These are phyloP conservation scores for Alectoris magna DNA, from an alignment of 2,797 vertebrate genomes.

Conservation along the genomic window DNA sequence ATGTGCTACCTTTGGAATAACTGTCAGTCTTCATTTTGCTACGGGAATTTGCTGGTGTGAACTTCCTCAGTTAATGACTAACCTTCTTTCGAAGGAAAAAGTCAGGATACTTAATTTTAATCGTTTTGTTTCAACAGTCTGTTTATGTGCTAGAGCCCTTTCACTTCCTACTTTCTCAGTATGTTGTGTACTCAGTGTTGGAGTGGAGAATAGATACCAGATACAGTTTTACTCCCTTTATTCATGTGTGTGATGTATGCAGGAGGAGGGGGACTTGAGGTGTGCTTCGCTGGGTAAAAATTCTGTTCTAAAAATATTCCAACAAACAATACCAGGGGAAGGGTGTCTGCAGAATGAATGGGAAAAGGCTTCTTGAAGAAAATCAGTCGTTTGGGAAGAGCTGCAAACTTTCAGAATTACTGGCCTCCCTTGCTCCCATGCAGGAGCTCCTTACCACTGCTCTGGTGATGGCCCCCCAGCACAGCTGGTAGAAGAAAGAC, in stretches of 20 bases:
- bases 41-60: not conserved
- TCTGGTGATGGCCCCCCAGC: not conserved
- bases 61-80: not conserved
- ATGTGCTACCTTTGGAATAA: not conserved
- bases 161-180: not conserved
- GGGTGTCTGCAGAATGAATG: not conserved
- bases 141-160: not conserved
- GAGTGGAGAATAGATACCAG: not conserved
- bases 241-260: not conserved
- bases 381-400: not conserved
- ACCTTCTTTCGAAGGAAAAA: not conserved
- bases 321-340: not conserved
- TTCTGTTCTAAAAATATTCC: not conserved
- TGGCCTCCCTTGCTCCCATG: not conserved
- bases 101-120: not conserved
- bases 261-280: not conserved
- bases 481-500: not conserved
- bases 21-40: not conserved
- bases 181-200: not conserved
- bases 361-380: not conserved
- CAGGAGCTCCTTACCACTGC: not conserved
- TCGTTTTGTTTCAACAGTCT: not conserved
- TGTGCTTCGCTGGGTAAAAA: not conserved
- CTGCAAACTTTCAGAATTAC: not conserved
- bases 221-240: not conserved